Conservation (phyloP, 2,113 vertebrate genomes). For the Lichenostomus cassidix region DNA sequence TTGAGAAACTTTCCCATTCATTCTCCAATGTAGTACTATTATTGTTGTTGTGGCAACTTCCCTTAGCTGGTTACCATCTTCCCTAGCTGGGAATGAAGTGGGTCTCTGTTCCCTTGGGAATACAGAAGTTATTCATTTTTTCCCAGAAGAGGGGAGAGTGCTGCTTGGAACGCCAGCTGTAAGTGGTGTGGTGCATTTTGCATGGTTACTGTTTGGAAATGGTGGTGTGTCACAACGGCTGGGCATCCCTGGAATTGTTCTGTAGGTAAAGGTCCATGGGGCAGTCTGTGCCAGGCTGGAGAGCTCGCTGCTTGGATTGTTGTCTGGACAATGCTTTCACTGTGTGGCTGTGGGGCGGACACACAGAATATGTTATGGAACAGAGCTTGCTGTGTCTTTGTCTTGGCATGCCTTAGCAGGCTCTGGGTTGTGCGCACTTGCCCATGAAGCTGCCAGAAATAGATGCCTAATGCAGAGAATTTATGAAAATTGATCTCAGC, state of each 20-base stretch:
- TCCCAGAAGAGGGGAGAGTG: background rate
- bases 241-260: conserved; percentile 22
- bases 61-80: background rate
- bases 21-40: background rate
- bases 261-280: conserved; percentile 29
- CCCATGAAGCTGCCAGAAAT: conserved; percentile 57
- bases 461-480: conserved; percentile 29
- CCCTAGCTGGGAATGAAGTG: background rate
- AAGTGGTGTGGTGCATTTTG: background rate
- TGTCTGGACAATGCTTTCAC: conserved; percentile 53
- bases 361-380: conserved; percentile 30
- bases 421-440: conserved; percentile 56
- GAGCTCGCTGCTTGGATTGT: conserved; percentile 49
- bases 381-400: conserved; percentile 69
- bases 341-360: conserved; percentile 51
- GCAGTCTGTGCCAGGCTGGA: conserved; percentile 37
- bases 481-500: conserved; percentile 12
- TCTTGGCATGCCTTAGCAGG: conserved; percentile 59
- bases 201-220: background rate
- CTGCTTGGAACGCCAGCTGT: background rate
- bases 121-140: background rate
- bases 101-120: conserved; percentile 23
- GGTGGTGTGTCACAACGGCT: background rate
- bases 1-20: background rate
- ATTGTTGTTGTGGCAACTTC: background rate